Conservation (phyloP, 2,888 invertebrate species). For the Leptinotarsa haldemani region DNA sequence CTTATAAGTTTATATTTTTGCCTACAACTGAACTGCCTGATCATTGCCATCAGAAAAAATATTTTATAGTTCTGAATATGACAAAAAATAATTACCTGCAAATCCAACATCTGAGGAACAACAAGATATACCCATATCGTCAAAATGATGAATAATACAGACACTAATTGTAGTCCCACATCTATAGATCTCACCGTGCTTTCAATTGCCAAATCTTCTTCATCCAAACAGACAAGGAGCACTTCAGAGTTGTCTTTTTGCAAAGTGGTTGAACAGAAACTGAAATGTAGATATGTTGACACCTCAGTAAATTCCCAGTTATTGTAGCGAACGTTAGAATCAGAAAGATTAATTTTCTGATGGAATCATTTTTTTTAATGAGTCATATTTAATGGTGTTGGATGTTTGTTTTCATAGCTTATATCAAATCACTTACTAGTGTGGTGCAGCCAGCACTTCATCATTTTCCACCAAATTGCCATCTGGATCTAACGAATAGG, state of each 20-base stretch:
- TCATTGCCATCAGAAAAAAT: background rate
- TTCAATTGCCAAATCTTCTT: background rate
- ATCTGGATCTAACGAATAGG: background rate
- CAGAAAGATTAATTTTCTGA: no score
- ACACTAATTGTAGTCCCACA: conserved; percentile 50
- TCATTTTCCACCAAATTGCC: conserved; percentile 7
- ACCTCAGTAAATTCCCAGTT: background rate
- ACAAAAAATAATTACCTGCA: conserved; percentile 57
- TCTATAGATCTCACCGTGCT: conserved; percentile 29
- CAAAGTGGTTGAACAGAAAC: conserved; percentile 9
- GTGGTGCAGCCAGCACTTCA: background rate
- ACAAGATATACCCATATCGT: conserved; percentile 73
- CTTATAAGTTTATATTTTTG: no score
- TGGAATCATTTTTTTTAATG: no score
- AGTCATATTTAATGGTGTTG: no score
- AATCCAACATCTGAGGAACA: conserved; percentile 72
- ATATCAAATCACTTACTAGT: background rate
- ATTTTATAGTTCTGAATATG: no score
- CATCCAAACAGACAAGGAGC: conserved; percentile 9
- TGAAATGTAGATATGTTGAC: background rate
- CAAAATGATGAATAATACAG: conserved; percentile 69
- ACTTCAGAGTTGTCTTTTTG: background rate
- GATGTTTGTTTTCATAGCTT: no score
- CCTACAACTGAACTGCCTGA: background rate
- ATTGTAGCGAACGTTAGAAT: no score